A percentile compares a stretch with the other conserved stretches of the same genome.
These are phyloP conservation scores for Pogonognathellus flavescens DNA, from an alignment of 1,140 invertebrate species.

Conservation along the genomic window DNA sequence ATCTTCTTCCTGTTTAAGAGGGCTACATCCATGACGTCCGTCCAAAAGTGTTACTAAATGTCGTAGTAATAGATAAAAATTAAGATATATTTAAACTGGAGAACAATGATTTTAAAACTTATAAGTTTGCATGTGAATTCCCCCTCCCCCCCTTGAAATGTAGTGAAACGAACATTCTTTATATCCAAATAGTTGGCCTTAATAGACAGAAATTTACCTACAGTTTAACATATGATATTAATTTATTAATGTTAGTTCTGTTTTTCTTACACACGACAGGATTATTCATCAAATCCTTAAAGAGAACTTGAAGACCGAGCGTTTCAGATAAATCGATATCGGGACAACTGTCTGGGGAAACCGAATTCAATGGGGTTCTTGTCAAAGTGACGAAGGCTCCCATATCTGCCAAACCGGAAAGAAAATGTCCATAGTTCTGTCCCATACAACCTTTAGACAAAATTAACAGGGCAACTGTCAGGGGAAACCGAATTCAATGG, in stretches of 20 bases:
- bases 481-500: background rate
- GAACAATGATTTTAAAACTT: too few species aligned
- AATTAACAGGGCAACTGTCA: too few species aligned
- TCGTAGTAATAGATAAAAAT: background rate
- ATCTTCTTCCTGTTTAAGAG: background rate
- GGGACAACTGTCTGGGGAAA: background rate
- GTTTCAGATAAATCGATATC: slow-evolving; percentile 47
- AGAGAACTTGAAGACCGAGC: slow-evolving; percentile 12
- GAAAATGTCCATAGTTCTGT: slow-evolving; percentile 31
- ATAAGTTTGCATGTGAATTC: too few species aligned
- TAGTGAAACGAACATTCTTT: too few species aligned
- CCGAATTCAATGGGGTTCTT: background rate
- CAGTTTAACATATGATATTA: too few species aligned
- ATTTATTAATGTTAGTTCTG: background rate
- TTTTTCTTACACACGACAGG: slow-evolving; percentile 51
- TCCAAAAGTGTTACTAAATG: slow-evolving; percentile 5
- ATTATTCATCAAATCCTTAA: slow-evolving; percentile 51
- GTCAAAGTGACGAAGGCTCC: background rate
- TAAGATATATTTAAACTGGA: too few species aligned
- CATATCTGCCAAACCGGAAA: slow-evolving; percentile 2
- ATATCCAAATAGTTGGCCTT: too few species aligned
- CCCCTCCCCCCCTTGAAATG: too few species aligned
- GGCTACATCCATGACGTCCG: background rate
- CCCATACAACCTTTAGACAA: slow-evolving; percentile 21
- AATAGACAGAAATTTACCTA: too few species aligned